Conservation (phyloP, 64 coral and sea anemone species). For the Pocillopora damicornis region DNA sequence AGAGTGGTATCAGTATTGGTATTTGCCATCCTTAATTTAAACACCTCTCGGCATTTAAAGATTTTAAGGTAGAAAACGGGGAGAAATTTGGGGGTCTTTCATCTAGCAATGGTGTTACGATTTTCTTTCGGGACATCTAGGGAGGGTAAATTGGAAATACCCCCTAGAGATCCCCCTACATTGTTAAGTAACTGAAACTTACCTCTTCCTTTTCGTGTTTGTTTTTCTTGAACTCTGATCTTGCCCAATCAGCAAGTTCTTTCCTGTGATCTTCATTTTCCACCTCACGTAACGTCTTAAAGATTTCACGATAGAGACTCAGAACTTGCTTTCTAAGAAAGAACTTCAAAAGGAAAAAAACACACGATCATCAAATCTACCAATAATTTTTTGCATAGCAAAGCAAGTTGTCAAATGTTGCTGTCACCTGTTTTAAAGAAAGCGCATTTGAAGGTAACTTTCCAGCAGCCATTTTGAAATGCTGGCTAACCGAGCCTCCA, state of each 20-base stretch:
- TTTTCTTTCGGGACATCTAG: too few species aligned
- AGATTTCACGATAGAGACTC: slow-evolving; percentile 73
- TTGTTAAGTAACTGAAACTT: not conserved
- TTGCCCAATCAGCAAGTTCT: slow-evolving; percentile 74
- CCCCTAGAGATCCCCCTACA: not conserved
- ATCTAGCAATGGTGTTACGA: too few species aligned
- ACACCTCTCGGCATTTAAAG: not conserved
- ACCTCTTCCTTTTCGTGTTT: slow-evolving; percentile 78
- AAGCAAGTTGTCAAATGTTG: not conserved
- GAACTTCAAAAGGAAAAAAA: slow-evolving; percentile 61
- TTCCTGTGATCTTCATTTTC: slow-evolving; percentile 53
- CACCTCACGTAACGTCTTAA: slow-evolving; percentile 68
- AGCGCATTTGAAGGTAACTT: slow-evolving; percentile 54
- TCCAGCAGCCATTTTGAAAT: slow-evolving; percentile 58
- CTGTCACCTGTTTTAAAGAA: slow-evolving; percentile 70
- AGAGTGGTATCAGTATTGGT: too few species aligned
- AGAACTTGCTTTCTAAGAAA: slow-evolving; percentile 78
- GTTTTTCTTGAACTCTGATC: slow-evolving; percentile 84
- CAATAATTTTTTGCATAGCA: not conserved
- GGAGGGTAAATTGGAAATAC: too few species aligned
- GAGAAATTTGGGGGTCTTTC: not conserved
- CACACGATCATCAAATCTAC: not conserved
- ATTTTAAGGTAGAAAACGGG: not conserved
- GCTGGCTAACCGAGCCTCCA: not conserved
- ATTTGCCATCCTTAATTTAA: too few species aligned